Evolutionary conservation across 1,140 invertebrate species (phyloP), one percentile per base, ranked within the genome.

Genomic region (Lethocerus indicus): DNA sequence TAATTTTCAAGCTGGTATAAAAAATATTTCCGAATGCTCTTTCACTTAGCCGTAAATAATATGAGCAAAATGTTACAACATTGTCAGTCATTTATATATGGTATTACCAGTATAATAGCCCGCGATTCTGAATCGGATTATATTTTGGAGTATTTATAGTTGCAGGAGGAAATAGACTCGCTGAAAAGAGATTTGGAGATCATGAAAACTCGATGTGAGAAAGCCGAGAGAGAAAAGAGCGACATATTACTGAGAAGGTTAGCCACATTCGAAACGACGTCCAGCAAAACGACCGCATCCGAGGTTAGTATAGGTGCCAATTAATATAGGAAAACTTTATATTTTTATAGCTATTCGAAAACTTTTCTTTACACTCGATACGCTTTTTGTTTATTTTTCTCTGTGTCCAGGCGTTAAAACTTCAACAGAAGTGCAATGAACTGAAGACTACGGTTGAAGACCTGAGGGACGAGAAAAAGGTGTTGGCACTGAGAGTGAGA

Each of bases 171-270:
- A 52, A 52, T 63, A n/a, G 62, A 66, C 39, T 73, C 67, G 37
- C 63, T 87, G 28, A 75, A 73, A 60, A 62, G 65, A 36, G 78
- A 83, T 54, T 59, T 81, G 53, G 72, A 78, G 58, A 65, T 73
- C 14, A 60, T 70, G 48, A 60, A 60, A 41, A 53, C 54, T 29
- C 57, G 80, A 57, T 87, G 83, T 58, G 83, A 87, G 57, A 68
- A 75, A 58, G 74, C 81, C 1, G 87, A 91, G 64, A 78, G 81
- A 48, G 87, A 91, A 60, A 91, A 91, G 59, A 86, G 80, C 58
- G 87, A 91, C 56, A 79, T 92, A 54, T 60, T 89, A 40, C 63
- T 87, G 18, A 67, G 84, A 54, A 70, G 83, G 51, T 63, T 89
- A 37, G 74, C 81, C 7, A 78, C 77, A 7, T 78, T 86, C 61